Conservation (phyloP, 2,888 invertebrate species). For the Drosophila robusta region DNA sequence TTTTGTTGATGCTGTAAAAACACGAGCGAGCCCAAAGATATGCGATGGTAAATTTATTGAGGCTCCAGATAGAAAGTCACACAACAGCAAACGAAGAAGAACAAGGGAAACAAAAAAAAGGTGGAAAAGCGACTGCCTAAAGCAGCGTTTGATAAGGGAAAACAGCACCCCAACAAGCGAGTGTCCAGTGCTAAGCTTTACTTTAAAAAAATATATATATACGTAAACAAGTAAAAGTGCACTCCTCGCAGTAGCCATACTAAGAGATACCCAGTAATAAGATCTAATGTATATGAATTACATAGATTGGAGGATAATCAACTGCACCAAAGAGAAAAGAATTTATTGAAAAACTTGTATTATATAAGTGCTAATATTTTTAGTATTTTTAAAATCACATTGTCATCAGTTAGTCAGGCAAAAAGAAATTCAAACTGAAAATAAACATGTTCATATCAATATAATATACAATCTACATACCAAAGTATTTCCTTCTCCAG, state of each 20-base stretch:
- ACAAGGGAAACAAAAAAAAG: constrained; percentile 26
- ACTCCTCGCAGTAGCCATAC: neutral
- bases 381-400: no score
- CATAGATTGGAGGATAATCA: no score
- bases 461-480: no score
- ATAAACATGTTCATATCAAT: no score
- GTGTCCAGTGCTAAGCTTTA: constrained; percentile 40
- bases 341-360: no score
- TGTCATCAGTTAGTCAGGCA: no score
- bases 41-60: constrained; percentile 72
- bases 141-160: constrained; percentile 57
- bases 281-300: no score
- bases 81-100: constrained; percentile 13
- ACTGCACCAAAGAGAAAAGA: no score
- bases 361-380: no score
- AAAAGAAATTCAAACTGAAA: no score
- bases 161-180: constrained; percentile 24
- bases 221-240: neutral
- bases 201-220: constrained; percentile 22
- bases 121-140: constrained; percentile 55
- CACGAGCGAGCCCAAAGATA: constrained; percentile 59
- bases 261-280: neutral
- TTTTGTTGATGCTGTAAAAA: constrained; percentile 75
- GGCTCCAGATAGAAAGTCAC: constrained; percentile 48
- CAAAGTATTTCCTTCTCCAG: no score